Evolutionary conservation across 2,797 vertebrate genomes (phyloP).

Genomic region (Danio choprae): DNA sequence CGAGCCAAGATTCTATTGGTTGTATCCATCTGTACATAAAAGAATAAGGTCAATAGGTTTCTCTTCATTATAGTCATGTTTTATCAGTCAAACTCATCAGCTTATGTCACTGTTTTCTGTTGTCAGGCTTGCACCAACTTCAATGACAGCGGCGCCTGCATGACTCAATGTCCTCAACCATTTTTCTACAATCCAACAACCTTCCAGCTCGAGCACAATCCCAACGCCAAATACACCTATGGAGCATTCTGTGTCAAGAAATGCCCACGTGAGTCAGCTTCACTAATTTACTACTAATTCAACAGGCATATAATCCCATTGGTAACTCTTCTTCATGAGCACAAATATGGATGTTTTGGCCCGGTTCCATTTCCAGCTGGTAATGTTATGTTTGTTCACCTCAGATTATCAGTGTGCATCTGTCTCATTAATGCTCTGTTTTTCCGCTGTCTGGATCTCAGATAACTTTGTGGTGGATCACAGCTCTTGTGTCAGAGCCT

Average conservation of each 20-base stretch:
- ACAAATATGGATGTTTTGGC: not conserved
- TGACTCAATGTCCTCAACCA: constrained; percentile 95
- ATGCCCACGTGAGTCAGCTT: constrained; percentile 85
- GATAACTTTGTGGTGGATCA: constrained; percentile 99
- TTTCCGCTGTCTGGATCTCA: constrained; percentile 61
- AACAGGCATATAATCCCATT: not conserved
- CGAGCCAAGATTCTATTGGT: too few relatives aligned
- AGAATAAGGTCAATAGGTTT: too few relatives aligned
- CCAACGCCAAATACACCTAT: constrained; percentile 95
- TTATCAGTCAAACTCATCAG: not conserved
- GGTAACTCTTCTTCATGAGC: not conserved
- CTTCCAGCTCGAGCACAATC: constrained; percentile 95
- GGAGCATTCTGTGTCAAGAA: constrained; percentile 98
- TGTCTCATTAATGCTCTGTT: constrained; percentile 1
- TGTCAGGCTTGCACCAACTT: constrained; percentile 92
- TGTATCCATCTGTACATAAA: too few relatives aligned
- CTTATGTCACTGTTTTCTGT: not conserved
- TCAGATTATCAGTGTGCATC: not conserved
- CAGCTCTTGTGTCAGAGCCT: constrained; percentile 95
- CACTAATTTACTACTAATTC: too few relatives aligned
- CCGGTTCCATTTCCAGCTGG: not conserved
- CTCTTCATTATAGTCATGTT: not conserved
- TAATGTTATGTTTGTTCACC: not conserved
- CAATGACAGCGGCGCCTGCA: constrained; percentile 96
- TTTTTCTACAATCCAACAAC: constrained; percentile 96